phyloP scores from a whole-genome alignment of 1,140 invertebrate genomes.

The Leptopilina clavipes region DNA sequence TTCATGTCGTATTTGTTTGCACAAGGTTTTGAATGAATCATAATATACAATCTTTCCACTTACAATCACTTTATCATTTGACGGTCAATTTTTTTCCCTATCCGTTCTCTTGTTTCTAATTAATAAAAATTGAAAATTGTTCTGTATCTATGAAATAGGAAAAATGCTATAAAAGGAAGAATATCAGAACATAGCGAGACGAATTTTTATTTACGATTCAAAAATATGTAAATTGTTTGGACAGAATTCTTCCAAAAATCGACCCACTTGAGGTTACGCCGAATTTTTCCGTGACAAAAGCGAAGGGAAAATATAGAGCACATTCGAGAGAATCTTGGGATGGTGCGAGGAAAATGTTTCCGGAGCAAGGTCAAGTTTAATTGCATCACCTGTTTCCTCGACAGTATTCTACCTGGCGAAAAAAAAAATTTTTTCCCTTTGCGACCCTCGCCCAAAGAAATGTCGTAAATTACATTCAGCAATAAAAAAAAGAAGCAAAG shows the following conservation, averaged over 20 bases:
- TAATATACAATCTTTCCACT: background rate
- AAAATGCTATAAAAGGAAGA: too few species aligned
- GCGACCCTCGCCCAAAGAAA: slow-evolving; percentile 62
- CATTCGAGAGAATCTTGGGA: slow-evolving; percentile 43
- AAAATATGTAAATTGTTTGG: slow-evolving; percentile 1
- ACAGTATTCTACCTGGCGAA: slow-evolving; percentile 51
- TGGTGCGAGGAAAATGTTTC: slow-evolving; percentile 65
- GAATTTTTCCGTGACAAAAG: slow-evolving; percentile 46
- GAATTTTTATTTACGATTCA: background rate
- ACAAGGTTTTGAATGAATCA: slow-evolving; percentile 16
- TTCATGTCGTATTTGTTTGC: slow-evolving; percentile 22
- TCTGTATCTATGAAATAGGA: too few species aligned
- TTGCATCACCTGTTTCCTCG: slow-evolving; percentile 70
- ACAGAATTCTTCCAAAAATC: too few species aligned
- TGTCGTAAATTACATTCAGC: slow-evolving; percentile 68
- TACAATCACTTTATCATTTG: background rate
- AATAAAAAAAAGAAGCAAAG: slow-evolving; percentile 47
- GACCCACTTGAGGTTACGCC: slow-evolving; percentile 48
- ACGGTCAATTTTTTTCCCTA: background rate
- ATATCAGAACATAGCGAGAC: too few species aligned
- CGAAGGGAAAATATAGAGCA: slow-evolving; percentile 54
- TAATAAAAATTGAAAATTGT: too few species aligned
- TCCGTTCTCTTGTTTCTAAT: too few species aligned
- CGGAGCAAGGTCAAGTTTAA: slow-evolving; percentile 68
- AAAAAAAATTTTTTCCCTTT: slow-evolving; percentile 46